Evolutionary conservation across 2,888 invertebrate genomes (phyloP), one percentile per base, ranked within the genome.

Genomic region (Sphecodes monilicornis): DNA sequence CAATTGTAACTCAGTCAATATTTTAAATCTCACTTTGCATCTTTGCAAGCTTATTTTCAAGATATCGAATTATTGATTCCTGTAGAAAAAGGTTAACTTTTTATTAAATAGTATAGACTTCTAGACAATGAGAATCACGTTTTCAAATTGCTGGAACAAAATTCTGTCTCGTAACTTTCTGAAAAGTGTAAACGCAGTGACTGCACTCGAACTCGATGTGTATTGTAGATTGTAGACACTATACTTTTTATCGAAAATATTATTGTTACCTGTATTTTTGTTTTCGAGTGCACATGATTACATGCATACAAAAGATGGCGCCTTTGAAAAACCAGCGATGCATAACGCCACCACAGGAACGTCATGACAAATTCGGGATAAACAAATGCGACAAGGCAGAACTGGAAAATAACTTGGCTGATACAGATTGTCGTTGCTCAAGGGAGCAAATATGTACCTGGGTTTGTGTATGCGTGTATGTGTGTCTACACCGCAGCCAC

Each of bases 351-450:
- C 10, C 76, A 76, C 80, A 74, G 74, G 81, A 83, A 83, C 82
- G 80, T 84, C 85, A 80, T 76, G 85, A 83, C 85, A 80, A 87
- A 86, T 89, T 89, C 81, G 77, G 82, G 82, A 89, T 88, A 89
- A 90, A 88, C 86, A 90, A 91, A 90, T 85, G 85, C 86, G 87
- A 88, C 86, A 85, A 75, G 84, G 74, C 83, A 72, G 89, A 91
- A 60, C 90, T 91, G 91, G 88, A 91, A 91, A 91, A 91, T 91
- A 90, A 91, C 90, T 87, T 83, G 76, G 80, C 82, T 76, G 90
- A 82, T 76, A 80, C 89, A 88, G 86, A 89, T 89, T 85, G 86
- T 80, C 84, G 86, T 84, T 89, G 85, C 77, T 85, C 80, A 79
- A 84, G 79, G 83, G 76, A 72, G 78, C 76, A 68, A 72, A 68